Percentiles rank a stretch among this genome's conserved stretches.
phyloP scores from a whole-genome alignment of 2,888 invertebrate genomes.

The Rhagonycha fulva region DNA sequence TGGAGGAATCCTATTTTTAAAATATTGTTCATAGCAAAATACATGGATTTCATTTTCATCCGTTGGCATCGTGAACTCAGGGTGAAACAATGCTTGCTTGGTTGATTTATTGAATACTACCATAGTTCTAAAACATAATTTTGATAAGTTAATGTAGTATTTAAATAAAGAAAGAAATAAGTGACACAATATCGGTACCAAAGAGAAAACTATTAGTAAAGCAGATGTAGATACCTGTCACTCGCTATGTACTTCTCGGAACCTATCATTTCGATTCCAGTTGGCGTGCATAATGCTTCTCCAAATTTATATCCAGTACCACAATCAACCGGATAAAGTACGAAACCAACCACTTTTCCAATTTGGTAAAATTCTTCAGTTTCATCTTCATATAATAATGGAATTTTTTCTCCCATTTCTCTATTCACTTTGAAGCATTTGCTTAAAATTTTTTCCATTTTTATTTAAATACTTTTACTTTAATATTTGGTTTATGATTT shows the following conservation, averaged over 20 bases:
- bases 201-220: neutral
- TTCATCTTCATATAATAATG: neutral
- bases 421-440: neutral
- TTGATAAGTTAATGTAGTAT: too few species aligned
- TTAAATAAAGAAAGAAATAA: too few species aligned
- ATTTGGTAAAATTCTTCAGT: accelerated
- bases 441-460: neutral
- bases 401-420: neutral
- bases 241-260: neutral
- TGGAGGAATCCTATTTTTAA: neutral
- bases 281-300: neutral
- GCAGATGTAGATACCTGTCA: neutral
- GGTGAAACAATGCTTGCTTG: neutral
- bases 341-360: neutral
- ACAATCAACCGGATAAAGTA: neutral
- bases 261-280: neutral
- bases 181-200: neutral
- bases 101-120: neutral
- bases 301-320: neutral
- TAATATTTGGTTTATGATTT: too few species aligned
- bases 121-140: neutral
- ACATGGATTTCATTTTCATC: neutral
- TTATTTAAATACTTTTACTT: too few species aligned
- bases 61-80: neutral
- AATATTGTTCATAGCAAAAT: neutral